Percentiles rank a stretch among this genome's conserved stretches.
Evolutionary conservation across 1,140 invertebrate genomes (phyloP).

Genomic region (Helicorthomorpha holstii): DNA sequence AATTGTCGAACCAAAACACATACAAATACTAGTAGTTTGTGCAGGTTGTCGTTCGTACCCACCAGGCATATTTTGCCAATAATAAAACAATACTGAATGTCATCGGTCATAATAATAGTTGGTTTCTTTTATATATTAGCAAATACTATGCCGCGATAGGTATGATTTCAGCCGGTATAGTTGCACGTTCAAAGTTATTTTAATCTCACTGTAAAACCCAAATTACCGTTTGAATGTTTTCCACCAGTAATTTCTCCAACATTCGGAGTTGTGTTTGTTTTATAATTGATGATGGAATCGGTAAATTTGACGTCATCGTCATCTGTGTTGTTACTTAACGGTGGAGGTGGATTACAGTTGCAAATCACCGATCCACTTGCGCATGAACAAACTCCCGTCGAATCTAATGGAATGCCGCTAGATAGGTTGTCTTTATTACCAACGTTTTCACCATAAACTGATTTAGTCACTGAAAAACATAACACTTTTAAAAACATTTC

Average conservation of each 20-base stretch:
- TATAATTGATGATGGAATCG: background rate
- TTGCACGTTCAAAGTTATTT: no score
- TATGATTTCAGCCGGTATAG: no score
- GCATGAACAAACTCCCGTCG: background rate
- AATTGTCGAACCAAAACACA: background rate
- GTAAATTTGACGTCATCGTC: background rate
- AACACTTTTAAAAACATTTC: background rate
- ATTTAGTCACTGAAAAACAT: background rate
- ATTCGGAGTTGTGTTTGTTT: background rate
- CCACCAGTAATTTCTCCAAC: background rate
- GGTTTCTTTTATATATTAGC: no score
- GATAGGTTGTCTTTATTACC: background rate
- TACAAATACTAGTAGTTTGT: no score
- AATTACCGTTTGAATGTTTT: background rate
- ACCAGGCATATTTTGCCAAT: no score
- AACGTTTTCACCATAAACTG: background rate
- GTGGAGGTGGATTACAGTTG: background rate
- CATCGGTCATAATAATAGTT: no score
- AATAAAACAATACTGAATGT: no score
- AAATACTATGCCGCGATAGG: no score
- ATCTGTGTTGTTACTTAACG: background rate
- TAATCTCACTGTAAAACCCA: background rate
- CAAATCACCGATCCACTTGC: background rate
- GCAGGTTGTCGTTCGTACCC: no score
- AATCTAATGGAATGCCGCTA: background rate